phyloP scores from a whole-genome alignment of 2,797 vertebrate species.

The Hipposideros larvatus region DNA sequence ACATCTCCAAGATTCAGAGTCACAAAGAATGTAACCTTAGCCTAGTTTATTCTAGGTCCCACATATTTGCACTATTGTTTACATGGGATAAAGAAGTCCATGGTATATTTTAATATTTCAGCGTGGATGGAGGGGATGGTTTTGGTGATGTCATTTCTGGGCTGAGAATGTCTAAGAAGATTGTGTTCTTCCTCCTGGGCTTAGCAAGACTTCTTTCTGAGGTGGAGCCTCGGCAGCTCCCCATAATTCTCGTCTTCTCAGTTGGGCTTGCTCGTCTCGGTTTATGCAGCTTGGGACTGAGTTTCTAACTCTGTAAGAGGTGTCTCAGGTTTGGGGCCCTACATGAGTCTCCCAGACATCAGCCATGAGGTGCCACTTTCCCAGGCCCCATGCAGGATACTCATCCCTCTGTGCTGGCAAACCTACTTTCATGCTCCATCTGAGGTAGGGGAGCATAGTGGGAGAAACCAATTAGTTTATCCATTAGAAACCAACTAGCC shows the following conservation, averaged over 20 bases:
- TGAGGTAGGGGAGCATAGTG: background rate
- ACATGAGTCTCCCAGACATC: background rate
- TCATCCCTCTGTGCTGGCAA: background rate
- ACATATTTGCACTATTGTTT: background rate
- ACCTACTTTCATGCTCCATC: background rate
- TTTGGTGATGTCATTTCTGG: background rate
- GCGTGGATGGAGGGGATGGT: background rate
- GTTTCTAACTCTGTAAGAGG: background rate
- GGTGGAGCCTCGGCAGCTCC: background rate
- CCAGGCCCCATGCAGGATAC: background rate
- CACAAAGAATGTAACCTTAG: constrained; percentile 14
- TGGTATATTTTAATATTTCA: background rate
- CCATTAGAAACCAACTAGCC: background rate
- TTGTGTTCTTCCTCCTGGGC: background rate
- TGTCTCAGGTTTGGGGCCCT: background rate
- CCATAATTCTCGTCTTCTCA: background rate
- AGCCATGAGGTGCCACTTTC: background rate
- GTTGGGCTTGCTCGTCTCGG: background rate
- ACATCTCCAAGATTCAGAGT: background rate
- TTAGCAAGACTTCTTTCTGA: background rate
- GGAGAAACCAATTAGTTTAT: background rate
- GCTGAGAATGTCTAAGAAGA: background rate
- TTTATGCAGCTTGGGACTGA: background rate
- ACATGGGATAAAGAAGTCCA: background rate
- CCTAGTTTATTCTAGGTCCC: background rate